Evolutionary conservation across 2,113 vertebrate genomes (phyloP), one percentile per base, ranked within the genome.

Genomic region (Onychostoma macrolepis): DNA sequence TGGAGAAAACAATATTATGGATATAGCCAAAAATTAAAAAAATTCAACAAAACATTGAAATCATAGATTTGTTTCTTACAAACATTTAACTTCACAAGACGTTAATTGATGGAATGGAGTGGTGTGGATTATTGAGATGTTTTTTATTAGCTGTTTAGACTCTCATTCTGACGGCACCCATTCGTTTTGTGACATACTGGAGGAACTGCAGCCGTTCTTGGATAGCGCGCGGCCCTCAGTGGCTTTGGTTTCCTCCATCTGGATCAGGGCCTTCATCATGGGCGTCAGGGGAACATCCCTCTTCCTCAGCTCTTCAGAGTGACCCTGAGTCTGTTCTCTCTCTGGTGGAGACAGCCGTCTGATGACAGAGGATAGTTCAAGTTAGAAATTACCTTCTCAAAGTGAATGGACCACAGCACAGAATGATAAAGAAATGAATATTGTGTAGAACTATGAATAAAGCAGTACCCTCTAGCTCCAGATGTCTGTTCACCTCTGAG

Each of bases 221-320:
- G 92, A 92, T 53, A 95, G 94, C 91, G 90, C 96, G 91, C 96
- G 95, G 33, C 94, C 95, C 92, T 98, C 96, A 11, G 97, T 95
- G 17, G 95, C 92, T 93, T 94, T 96, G 91, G 95, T 95, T 91
- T 96, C 96, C 92, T 97, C 96, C 85, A 98, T 94, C 93, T 98
- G 95, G 85, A 97, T 97, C 81, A 98, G 94, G 30, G 97, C 96
- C 93, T 96, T 97, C 93, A 98, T 94, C 90, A 98, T 91, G 1
- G 98, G 97, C 8, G 95, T 94, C 87, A 97, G 93, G 28, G 93
- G 90, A 7, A 83, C 90, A 11, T 96, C 95, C 61, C 94, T 95
- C 53, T 92, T 93, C 8, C 24, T 75, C 19, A 5, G 69, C 12
- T 88, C 89, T n/a, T 87, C 78, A 78, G 83, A 58, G 11, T 56